Evolutionary conservation across 2,888 invertebrate genomes (phyloP), one percentile per base, ranked within the genome.

Genomic region (Perizoma flavofasciatum): DNA sequence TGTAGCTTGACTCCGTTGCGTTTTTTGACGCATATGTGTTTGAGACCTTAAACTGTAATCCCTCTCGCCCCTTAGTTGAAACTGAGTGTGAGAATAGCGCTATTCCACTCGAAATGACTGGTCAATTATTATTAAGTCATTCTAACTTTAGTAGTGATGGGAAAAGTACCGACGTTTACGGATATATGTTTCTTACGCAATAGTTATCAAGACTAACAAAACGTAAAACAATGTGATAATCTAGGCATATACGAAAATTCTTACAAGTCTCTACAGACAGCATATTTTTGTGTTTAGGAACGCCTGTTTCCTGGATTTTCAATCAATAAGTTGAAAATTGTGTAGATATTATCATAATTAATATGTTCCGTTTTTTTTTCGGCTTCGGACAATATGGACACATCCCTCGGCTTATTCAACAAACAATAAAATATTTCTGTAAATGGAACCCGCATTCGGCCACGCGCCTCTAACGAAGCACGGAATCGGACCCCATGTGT

Each of bases 51-150:
- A 39, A 49, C 37, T 40, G 10, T 54, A 61, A 54, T 57, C 50
- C 53, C 44, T 47, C 43, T 33, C 37, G 54, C 61, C 60, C 55
- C 46, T 51, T 40, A 40, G 35, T 43, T 45, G 47, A 22, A 44
- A 46, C 5, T 6, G 47, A 53, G 62, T 56, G 66, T 56, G 59
- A 67, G 69, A 67, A 82, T 79, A 80, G 49, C 77, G 77, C 77
- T 78, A 76, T 65, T 66, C 72, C 75, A 76, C 79, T 78, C 64
- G 71, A 67, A 72, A 71, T 78, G 75, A 80, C 77, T 80, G 78
- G 75, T 78, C 83, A 80, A 81, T 83, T 79, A 78, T 83, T 86
- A 87, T 88, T 83, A 87, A 85, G 86, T 84, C 82, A 87, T 88
- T 87, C 66, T 35, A 55, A 49, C 35, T 63, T 35, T 39, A 41